Percentiles rank a stretch among this genome's conserved stretches.
Conservation (phyloP, 2,797 vertebrate genomes). For the Gila robusta region DNA sequence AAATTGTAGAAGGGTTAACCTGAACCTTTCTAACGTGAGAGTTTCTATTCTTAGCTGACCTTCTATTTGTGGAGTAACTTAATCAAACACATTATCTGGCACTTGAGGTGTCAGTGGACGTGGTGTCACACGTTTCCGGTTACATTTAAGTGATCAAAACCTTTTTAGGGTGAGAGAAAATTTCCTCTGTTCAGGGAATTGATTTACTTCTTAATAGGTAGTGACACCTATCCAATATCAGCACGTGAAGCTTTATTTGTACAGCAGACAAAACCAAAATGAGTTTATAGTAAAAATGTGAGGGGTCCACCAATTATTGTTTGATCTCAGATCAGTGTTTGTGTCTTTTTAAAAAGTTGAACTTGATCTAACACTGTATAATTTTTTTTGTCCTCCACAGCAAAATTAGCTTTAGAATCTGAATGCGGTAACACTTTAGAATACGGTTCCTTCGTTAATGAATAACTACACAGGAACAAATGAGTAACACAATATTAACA, state of each 20-base stretch:
- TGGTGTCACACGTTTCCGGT: constrained; percentile 12
- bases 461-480: too few relatives aligned
- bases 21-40: constrained; percentile 55
- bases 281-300: background rate
- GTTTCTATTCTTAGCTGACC: constrained; percentile 48
- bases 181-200: background rate
- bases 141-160: constrained; percentile 26
- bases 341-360: background rate
- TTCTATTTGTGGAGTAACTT: constrained; percentile 45
- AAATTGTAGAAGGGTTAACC: constrained; percentile 52
- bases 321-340: background rate
- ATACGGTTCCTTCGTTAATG: too few relatives aligned
- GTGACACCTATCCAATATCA: background rate
- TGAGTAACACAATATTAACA: too few relatives aligned
- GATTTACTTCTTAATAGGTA: background rate
- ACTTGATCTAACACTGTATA: background rate
- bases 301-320: background rate
- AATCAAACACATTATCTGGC: constrained; percentile 53
- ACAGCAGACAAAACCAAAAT: background rate
- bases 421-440: background rate
- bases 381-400: background rate
- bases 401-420: background rate
- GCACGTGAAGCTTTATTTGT: background rate
- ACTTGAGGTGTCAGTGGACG: constrained; percentile 49
- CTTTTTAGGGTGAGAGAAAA: background rate